Evolutionary conservation across 2,888 invertebrate genomes (phyloP), one percentile per base, ranked within the genome.

Genomic region (Nomada fucata): DNA sequence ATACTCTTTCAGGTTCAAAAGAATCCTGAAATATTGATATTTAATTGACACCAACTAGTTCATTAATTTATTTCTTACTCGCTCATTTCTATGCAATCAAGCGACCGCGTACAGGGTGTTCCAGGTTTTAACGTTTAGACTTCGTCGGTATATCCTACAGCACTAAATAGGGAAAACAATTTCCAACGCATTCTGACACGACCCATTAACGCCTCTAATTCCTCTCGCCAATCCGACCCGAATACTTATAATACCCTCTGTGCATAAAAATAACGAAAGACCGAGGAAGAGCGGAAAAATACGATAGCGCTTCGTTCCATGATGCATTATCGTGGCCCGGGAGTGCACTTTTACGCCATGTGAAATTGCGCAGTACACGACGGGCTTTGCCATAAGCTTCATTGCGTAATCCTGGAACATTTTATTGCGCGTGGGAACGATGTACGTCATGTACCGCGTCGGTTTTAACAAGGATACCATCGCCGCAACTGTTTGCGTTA

Each of bases 351-450:
- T 79, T 68, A 57, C 55, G 57, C 59, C 52, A 59, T 18, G 59
- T 20, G 82, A 79, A 87, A 87, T 83, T 87, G 83, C 87, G 77
- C 79, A 59, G 83, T 57, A 63, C 72, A 80, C 75, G 69, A 20
- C 50, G 29, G 76, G 79, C 85, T 78, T 74, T 50, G 84, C 83
- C 78, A 83, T 85, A 79, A 83, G 85, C 84, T 77, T 70, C 82
- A 79, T 87, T 78, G 84, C 87, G 87, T 84, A 87, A 87, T 82
- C 84, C 84, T 73, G 76, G 73, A 80, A 79, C 80, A 84, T 87
- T 87, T 87, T 87, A 87, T 82, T 82, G 84, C 87, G 84, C 86
- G 87, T 87, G 87, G 87, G 87, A 86, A 87, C 79, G 81, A 75
- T 73, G 76, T 77, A 87, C 87, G 86, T 86, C 86, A 86, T 83